A percentile compares a stretch with the other conserved stretches of the same genome.
phyloP scores from a whole-genome alignment of 2,113 vertebrate species.

The Dissostichus mawsoni region DNA sequence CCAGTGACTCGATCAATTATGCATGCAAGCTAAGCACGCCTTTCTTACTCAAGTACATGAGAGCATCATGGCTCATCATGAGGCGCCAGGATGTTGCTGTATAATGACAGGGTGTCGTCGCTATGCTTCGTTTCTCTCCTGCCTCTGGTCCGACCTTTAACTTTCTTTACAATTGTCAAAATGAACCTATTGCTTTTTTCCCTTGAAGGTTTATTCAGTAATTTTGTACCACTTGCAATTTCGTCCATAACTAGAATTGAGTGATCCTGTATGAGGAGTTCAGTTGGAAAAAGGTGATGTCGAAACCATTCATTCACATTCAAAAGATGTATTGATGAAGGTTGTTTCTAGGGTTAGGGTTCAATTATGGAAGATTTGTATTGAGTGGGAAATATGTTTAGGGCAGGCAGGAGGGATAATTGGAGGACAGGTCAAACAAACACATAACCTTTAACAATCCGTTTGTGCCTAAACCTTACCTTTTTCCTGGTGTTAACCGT shows the following conservation, averaged over 20 bases:
- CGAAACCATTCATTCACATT: background rate
- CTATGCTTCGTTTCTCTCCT: background rate
- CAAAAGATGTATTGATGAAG: background rate
- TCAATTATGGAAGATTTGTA: no score
- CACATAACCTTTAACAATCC: no score
- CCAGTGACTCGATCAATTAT: constrained; percentile 73
- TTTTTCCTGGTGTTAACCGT: no score
- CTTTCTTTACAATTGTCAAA: background rate
- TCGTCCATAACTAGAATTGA: background rate
- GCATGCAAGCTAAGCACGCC: constrained; percentile 63
- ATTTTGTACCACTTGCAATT: background rate
- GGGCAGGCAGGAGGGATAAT: no score
- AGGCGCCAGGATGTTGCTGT: constrained; percentile 44
- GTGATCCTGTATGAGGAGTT: background rate
- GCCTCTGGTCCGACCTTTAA: background rate
- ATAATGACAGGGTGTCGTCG: constrained; percentile 13
- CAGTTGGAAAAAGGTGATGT: background rate
- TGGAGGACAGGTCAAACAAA: no score
- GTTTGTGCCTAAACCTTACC: no score
- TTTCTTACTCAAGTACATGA: constrained; percentile 64
- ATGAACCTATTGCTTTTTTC: background rate
- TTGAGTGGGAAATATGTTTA: no score
- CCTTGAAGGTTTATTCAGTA: background rate
- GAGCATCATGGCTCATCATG: constrained; percentile 33
- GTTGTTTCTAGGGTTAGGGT: no score